These are phyloP conservation scores for Hydropsyche tenuis DNA, from an alignment of 1,140 invertebrate species.

Conservation along the genomic window DNA sequence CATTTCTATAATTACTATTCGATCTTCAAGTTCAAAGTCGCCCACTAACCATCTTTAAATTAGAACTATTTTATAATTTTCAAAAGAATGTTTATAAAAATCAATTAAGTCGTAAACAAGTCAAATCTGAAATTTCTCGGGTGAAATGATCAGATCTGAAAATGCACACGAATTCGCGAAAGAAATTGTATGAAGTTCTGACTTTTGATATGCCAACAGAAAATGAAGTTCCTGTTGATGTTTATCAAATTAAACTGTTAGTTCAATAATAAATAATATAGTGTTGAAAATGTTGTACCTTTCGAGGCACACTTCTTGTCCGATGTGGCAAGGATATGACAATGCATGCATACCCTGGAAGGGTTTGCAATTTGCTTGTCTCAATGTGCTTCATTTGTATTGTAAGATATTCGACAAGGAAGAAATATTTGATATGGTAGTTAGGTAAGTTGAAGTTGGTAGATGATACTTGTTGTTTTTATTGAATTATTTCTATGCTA, in stretches of 20 bases:
- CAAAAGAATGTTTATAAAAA: background rate
- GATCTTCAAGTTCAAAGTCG: constrained; percentile 21
- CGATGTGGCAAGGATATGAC: constrained; percentile 57
- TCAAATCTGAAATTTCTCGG: background rate
- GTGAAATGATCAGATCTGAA: too few species aligned
- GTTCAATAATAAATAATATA: constrained; percentile 19
- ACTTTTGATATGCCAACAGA: too few species aligned
- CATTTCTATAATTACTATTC: background rate
- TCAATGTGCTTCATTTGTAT: constrained; percentile 75
- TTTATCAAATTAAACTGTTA: background rate
- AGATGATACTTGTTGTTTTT: constrained; percentile 12
- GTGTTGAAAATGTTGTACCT: constrained; percentile 56
- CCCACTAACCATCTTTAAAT: background rate
- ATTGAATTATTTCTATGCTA: background rate
- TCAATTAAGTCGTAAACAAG: constrained; percentile 8
- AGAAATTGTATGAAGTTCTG: too few species aligned
- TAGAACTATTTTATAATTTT: background rate
- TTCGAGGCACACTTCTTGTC: constrained; percentile 58
- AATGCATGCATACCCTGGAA: constrained; percentile 68
- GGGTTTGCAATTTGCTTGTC: constrained; percentile 74
- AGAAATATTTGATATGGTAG: constrained; percentile 74
- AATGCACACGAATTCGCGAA: too few species aligned
- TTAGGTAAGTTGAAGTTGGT: constrained; percentile 67
- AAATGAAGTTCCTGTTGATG: too few species aligned
- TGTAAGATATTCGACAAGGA: constrained; percentile 78